Evolutionary conservation across 2,113 vertebrate genomes (phyloP).

Genomic region (Eleginops maclovinus): DNA sequence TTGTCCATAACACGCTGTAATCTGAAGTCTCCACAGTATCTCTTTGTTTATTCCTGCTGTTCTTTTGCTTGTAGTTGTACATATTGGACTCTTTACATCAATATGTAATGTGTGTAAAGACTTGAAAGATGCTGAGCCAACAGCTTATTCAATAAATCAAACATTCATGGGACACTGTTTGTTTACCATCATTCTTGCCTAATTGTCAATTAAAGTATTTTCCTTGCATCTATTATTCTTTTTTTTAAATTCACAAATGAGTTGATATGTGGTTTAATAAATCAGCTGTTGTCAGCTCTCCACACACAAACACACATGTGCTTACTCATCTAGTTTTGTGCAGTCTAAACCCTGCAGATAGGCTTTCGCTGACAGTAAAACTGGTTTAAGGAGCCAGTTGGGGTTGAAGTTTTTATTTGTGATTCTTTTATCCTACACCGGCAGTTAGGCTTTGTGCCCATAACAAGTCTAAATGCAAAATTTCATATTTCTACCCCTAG

Average conservation of each 20-base stretch:
- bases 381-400: conserved; percentile 4
- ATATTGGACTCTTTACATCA: conserved; percentile 38
- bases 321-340: conserved; percentile 46
- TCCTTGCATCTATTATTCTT: conserved; percentile 29
- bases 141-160: conserved; percentile 47
- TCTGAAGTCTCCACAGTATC: not conserved
- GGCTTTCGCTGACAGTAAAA: conserved; percentile 19
- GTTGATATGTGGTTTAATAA: conserved; percentile 35
- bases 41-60: not conserved
- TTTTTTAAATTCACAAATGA: conserved; percentile 55
- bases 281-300: conserved; percentile 42
- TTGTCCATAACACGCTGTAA: too few relatives aligned
- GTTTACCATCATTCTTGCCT: conserved; percentile 31
- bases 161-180: not conserved
- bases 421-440: not conserved
- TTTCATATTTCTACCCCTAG: too few relatives aligned
- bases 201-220: conserved; percentile 44
- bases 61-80: conserved; percentile 2
- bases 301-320: conserved; percentile 16
- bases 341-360: conserved; percentile 23
- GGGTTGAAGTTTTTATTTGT: conserved; percentile 8
- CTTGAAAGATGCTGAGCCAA: conserved; percentile 28
- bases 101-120: conserved; percentile 46
- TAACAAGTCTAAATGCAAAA: too few relatives aligned
- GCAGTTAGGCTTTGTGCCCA: not conserved